Conservation (phyloP, 1,140 invertebrate genomes). For the Lutraria rhynchaena region DNA sequence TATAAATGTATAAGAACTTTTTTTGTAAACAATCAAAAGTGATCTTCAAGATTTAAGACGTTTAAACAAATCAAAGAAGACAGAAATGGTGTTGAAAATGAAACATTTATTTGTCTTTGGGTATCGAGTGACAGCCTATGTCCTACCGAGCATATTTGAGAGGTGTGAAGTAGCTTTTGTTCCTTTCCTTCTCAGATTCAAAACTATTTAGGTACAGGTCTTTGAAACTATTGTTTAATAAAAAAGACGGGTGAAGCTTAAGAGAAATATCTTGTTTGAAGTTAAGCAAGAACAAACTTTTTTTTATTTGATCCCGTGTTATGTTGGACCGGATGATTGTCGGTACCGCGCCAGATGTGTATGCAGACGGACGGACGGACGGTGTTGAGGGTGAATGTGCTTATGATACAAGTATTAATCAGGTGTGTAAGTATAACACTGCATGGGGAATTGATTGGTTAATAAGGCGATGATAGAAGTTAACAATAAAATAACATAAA, state of each 20-base stretch:
- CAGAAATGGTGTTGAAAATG: constrained; percentile 11
- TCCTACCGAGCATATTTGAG: background rate
- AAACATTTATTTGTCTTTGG: constrained; percentile 26
- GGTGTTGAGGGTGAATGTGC: background rate
- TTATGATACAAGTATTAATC: constrained; percentile 24
- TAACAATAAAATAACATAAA: too few relatives aligned
- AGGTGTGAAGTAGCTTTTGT: too few relatives aligned
- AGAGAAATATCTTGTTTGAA: too few relatives aligned
- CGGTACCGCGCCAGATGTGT: constrained; percentile 11
- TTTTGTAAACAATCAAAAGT: constrained; percentile 25
- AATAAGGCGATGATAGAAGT: too few relatives aligned
- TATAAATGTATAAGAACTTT: constrained; percentile 18
- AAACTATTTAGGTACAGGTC: too few relatives aligned
- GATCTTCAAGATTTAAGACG: constrained; percentile 3
- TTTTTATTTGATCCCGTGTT: too few relatives aligned
- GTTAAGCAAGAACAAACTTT: too few relatives aligned
- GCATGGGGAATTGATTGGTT: too few relatives aligned
- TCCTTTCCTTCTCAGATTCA: too few relatives aligned
- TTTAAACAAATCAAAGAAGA: constrained; percentile 41
- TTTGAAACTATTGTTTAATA: too few relatives aligned
- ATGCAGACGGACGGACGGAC: constrained; percentile 9
- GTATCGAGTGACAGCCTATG: background rate
- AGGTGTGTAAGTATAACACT: too few relatives aligned
- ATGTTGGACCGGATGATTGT: constrained; percentile 19
- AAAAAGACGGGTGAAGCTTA: too few relatives aligned